Percentiles rank a stretch among this genome's conserved stretches.
phyloP scores from a whole-genome alignment of 2,113 vertebrate species.

The Bathybates hornii region DNA sequence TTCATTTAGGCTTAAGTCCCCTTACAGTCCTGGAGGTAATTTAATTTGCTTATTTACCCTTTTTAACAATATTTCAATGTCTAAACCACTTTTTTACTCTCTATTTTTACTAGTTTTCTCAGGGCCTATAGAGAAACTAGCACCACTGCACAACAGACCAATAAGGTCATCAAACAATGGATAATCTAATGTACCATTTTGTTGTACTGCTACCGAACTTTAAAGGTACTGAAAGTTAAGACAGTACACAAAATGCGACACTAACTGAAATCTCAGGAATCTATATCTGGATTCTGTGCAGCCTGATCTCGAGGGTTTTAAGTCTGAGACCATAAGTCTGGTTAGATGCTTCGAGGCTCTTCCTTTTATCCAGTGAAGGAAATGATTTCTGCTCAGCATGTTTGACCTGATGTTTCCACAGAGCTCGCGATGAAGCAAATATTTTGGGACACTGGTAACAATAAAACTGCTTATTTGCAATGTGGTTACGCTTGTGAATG shows the following conservation, averaged over 20 bases:
- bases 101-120: neutral
- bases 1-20: neutral
- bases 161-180: neutral
- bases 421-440: neutral
- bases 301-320: neutral
- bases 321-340: neutral
- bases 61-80: neutral
- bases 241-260: fast-evolving
- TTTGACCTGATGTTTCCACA: fast-evolving
- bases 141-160: neutral
- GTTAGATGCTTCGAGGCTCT: neutral
- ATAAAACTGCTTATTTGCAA: neutral
- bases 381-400: neutral
- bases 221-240: neutral
- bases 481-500: neutral
- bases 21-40: neutral
- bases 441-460: neutral
- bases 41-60: neutral
- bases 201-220: neutral
- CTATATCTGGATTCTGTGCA: neutral
- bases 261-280: fast-evolving
- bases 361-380: neutral
- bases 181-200: neutral
- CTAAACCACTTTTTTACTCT: neutral
- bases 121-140: neutral